Evolutionary conservation across 2,113 vertebrate species (phyloP).

Genomic region (Athene cunicularia): DNA sequence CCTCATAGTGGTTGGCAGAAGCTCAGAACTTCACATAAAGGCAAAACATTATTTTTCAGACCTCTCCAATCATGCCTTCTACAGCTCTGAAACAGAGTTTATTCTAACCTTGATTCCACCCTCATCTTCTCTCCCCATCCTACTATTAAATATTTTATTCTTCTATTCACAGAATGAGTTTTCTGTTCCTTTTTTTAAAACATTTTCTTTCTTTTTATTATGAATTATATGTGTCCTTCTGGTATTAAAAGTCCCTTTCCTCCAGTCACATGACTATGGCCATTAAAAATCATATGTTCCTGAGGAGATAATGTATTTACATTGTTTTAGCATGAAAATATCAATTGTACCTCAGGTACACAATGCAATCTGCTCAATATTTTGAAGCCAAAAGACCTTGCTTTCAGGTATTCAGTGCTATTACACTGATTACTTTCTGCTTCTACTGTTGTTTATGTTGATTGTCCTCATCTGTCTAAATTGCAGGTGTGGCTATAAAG

Average conservation of each 20-base stretch:
- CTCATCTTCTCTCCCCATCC: background rate
- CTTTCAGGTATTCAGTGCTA: background rate
- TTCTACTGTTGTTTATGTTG: slow-evolving; percentile 21
- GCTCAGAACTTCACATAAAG: background rate
- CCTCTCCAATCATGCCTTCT: background rate
- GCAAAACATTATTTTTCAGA: background rate
- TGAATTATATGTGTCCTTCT: background rate
- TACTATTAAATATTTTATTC: background rate
- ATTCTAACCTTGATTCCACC: background rate
- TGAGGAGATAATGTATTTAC: slow-evolving; percentile 15
- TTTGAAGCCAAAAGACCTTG: slow-evolving; percentile 46
- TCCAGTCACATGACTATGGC: background rate
- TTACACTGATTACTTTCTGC: slow-evolving; percentile 45
- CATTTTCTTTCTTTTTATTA: background rate
- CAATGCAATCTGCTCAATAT: slow-evolving; percentile 33
- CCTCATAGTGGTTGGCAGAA: background rate
- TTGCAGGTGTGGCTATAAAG: slow-evolving; percentile 10
- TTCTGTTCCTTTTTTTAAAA: background rate
- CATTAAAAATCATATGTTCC: slow-evolving; percentile 46
- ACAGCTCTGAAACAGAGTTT: background rate
- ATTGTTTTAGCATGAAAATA: background rate
- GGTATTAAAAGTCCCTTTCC: slow-evolving; percentile 1
- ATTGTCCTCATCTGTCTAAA: slow-evolving; percentile 31
- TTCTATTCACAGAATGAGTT: background rate
- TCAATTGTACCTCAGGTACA: slow-evolving; percentile 7